A percentile compares a stretch with the other conserved stretches of the same genome.
Evolutionary conservation across 2,113 vertebrate species (phyloP).

Genomic region (Ramphastos sulfuratus): DNA sequence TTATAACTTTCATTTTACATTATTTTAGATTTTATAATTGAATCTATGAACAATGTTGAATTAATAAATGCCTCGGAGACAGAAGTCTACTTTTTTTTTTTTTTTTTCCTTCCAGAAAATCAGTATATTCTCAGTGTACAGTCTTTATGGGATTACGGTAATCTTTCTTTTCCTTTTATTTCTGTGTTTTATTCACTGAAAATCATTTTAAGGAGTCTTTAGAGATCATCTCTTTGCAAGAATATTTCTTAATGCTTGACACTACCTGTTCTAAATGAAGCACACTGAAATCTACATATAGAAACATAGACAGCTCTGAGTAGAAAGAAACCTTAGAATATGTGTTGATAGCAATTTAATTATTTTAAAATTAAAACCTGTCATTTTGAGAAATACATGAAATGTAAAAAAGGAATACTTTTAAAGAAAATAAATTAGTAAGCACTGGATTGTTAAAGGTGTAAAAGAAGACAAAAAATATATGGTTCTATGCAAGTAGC

Average conservation of each 20-base stretch:
- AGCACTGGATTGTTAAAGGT: rapidly evolving
- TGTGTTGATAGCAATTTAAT: not conserved
- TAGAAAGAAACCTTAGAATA: not conserved
- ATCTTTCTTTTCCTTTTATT: not conserved
- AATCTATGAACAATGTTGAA: not conserved
- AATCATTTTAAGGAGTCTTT: conserved; percentile 3
- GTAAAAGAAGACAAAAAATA: not conserved
- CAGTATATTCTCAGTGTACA: not conserved
- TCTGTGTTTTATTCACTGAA: conserved; percentile 27
- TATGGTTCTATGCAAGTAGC: not conserved
- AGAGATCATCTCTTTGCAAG: not conserved
- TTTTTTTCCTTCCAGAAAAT: not conserved
- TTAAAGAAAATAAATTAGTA: rapidly evolving
- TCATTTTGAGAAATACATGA: not conserved
- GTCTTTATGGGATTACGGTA: not conserved
- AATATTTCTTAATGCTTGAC: conserved; percentile 2
- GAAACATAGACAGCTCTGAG: not conserved
- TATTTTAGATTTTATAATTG: not conserved
- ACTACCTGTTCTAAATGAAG: not conserved
- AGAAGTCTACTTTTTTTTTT: not conserved
- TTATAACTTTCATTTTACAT: not conserved
- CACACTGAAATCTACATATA: not conserved
- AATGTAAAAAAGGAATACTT: not conserved
- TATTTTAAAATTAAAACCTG: not conserved
- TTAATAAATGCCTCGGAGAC: not conserved